phyloP scores from a whole-genome alignment of 1,140 invertebrate species.

The Drosophila arizonae region DNA sequence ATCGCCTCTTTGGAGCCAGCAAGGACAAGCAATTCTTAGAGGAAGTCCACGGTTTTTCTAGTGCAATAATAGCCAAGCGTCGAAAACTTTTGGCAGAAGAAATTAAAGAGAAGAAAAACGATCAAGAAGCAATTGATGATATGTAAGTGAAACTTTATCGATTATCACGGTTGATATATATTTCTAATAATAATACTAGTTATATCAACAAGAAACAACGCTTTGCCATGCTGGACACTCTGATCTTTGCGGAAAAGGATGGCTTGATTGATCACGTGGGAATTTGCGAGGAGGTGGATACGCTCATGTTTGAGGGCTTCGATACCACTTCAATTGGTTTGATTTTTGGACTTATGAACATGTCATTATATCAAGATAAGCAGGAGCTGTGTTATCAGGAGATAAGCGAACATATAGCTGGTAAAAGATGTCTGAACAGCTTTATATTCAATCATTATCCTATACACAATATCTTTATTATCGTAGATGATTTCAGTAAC shows the following conservation, averaged over 20 bases:
- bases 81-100: slow-evolving; percentile 46
- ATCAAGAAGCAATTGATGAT: slow-evolving; percentile 39
- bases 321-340: slow-evolving; percentile 88
- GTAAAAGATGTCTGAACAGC: slow-evolving; percentile 81
- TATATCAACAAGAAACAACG: slow-evolving; percentile 83
- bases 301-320: slow-evolving; percentile 91
- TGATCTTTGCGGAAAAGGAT: slow-evolving; percentile 85
- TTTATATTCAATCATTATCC: too few species aligned
- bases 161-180: too few species aligned
- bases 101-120: not conserved
- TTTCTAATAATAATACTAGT: slow-evolving; percentile 7
- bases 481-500: slow-evolving; percentile 55
- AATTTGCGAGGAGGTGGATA: slow-evolving; percentile 92
- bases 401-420: slow-evolving; percentile 53
- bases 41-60: slow-evolving; percentile 66
- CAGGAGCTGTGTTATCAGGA: slow-evolving; percentile 86
- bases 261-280: slow-evolving; percentile 85
- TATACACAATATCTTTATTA: too few species aligned
- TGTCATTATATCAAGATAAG: slow-evolving; percentile 85
- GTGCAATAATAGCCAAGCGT: slow-evolving; percentile 70
- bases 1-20: slow-evolving; percentile 48
- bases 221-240: slow-evolving; percentile 91
- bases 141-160: slow-evolving; percentile 26
- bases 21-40: slow-evolving; percentile 44
- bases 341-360: slow-evolving; percentile 85